These are phyloP conservation scores for Geophilus truncorum DNA, from an alignment of 2,888 invertebrate species.

Conservation along the genomic window DNA sequence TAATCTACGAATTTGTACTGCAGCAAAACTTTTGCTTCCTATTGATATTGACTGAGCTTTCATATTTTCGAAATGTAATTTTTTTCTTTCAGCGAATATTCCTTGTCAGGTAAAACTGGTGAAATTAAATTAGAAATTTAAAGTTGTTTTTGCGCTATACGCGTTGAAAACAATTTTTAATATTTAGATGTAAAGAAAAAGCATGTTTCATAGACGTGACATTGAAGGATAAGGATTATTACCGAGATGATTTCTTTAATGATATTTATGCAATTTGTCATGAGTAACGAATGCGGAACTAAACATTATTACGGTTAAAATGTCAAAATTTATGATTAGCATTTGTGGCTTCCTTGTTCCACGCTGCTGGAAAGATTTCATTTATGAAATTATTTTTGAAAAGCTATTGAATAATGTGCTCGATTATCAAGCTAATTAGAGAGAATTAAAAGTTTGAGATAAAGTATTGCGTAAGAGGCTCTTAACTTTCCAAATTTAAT, in stretches of 20 bases:
- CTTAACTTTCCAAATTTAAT: too few species aligned
- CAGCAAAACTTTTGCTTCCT: too few species aligned
- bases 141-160: too few species aligned
- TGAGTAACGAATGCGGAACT: background rate
- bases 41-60: too few species aligned
- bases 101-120: too few species aligned
- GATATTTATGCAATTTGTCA: background rate
- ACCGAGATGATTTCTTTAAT: background rate
- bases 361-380: background rate
- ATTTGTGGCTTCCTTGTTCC: background rate
- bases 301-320: background rate
- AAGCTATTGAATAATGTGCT: background rate
- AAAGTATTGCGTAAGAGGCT: background rate
- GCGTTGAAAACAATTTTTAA: too few species aligned
- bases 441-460: background rate
- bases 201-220: too few species aligned
- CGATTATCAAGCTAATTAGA: background rate
- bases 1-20: too few species aligned
- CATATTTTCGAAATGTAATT: too few species aligned
- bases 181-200: too few species aligned
- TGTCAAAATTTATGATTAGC: background rate
- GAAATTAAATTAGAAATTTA: too few species aligned
- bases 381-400: background rate
- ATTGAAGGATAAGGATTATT: background rate
- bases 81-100: too few species aligned